Percentiles rank a stretch among this genome's conserved stretches.
Conservation (phyloP, 1,140 invertebrate species). For the Eriocheir sinensis region DNA sequence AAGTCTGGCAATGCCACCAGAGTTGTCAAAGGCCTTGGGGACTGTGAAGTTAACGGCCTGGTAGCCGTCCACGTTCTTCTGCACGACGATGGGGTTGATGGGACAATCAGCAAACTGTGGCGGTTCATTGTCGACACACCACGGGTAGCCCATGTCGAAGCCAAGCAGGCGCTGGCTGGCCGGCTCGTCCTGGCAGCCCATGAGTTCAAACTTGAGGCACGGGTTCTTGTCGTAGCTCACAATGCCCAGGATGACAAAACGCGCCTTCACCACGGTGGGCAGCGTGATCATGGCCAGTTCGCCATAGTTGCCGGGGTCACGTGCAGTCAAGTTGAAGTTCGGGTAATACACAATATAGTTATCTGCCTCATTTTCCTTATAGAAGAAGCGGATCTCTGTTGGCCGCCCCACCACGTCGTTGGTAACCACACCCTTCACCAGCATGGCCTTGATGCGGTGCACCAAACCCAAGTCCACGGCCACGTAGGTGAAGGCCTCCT, state of each 20-base stretch:
- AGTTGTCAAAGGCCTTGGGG: slow-evolving; percentile 96
- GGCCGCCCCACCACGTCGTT: slow-evolving; percentile 96
- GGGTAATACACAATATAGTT: slow-evolving; percentile 98
- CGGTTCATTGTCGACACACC: slow-evolving; percentile 97
- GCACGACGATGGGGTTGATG: slow-evolving; percentile 93
- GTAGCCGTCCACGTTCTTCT: slow-evolving; percentile 92
- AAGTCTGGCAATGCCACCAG: slow-evolving; percentile 94
- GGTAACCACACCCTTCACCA: slow-evolving; percentile 96
- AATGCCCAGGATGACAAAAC: slow-evolving; percentile 95
- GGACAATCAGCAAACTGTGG: slow-evolving; percentile 98
- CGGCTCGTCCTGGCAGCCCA: slow-evolving; percentile 94
- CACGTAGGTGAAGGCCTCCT: slow-evolving; percentile 96
- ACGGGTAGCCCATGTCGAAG: slow-evolving; percentile 96
- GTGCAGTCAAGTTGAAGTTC: slow-evolving; percentile 96
- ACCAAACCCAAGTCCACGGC: slow-evolving; percentile 96
- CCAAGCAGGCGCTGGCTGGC: slow-evolving; percentile 89
- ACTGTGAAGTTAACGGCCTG: slow-evolving; percentile 95
- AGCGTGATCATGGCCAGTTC: slow-evolving; percentile 97
- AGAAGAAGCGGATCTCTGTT: slow-evolving; percentile 98
- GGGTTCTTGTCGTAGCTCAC: slow-evolving; percentile 98
- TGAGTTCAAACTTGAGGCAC: slow-evolving; percentile 97
- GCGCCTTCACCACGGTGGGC: slow-evolving; percentile 94
- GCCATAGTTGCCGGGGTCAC: slow-evolving; percentile 96
- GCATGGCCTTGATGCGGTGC: slow-evolving; percentile 91
- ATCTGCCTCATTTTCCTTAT: slow-evolving; percentile 95